Evolutionary conservation across 1,140 invertebrate species (phyloP).

Genomic region (Diabrotica virgifera): DNA sequence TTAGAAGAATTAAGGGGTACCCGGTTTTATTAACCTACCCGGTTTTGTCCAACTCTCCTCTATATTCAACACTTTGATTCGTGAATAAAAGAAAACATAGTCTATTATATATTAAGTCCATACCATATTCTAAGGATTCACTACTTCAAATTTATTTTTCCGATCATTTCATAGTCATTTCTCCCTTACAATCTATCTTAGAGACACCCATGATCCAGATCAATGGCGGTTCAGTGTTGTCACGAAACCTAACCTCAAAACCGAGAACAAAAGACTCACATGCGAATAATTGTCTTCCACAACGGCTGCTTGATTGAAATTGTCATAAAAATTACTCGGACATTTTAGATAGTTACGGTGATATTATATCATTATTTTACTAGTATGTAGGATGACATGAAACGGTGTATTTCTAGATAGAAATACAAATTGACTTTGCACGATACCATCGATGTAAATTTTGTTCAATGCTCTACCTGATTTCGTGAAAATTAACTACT

Average conservation of each 20-base stretch:
- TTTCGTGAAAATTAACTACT: background rate
- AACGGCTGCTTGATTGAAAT: background rate
- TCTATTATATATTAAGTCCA: too few species aligned
- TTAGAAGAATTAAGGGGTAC: too few species aligned
- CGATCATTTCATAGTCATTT: too few species aligned
- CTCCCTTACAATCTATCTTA: too few species aligned
- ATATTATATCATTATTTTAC: slow-evolving; percentile 1
- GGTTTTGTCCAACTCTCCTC: too few species aligned
- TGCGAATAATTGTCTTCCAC: slow-evolving; percentile 2
- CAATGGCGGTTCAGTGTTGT: background rate
- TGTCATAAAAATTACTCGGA: slow-evolving; percentile 2
- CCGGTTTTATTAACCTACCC: too few species aligned
- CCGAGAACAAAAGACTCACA: slow-evolving; percentile 1
- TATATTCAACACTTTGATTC: too few species aligned
- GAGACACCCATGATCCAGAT: background rate
- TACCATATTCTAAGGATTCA: too few species aligned
- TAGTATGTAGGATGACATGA: slow-evolving; percentile 2
- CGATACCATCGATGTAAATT: background rate
- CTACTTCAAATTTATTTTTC: too few species aligned
- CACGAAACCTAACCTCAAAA: slow-evolving; percentile 2
- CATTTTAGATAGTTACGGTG: slow-evolving; percentile 2
- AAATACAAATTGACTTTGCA: slow-evolving; percentile 1
- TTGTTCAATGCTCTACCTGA: background rate
- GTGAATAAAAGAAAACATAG: too few species aligned
- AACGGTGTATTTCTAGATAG: slow-evolving; percentile 2